Evolutionary conservation across 2,888 invertebrate genomes (phyloP), one percentile per base, ranked within the genome.

Genomic region (Eupithecia subumbrata): DNA sequence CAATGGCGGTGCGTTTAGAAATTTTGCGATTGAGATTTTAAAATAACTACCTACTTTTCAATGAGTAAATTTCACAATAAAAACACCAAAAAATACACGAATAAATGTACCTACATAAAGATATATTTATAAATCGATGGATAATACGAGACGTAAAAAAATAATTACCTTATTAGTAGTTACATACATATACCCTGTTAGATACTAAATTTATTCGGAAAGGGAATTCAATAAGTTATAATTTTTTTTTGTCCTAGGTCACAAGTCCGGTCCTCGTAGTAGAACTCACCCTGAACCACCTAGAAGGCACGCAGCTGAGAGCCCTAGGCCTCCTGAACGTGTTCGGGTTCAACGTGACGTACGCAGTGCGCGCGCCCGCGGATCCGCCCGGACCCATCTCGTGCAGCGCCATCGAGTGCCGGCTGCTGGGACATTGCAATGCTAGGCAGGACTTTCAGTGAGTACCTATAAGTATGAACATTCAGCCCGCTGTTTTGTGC

Each of bases 301-400:
- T 97, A 77, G 97, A 98, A 87, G 97, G 97, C 12, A 97, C 97
- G 45, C 98, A 98, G 91, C 94, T 98, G 75, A 95, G 98, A 8
- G 98, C 98, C 0, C 93, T 98, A 79, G 96, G 97, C 73, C 95
- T 98, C 45, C 95, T 98, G 78, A 97, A 98, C 79, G 98, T 98
- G 63, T 98, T 97, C 87, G 98, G 98, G 18, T 98, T 99, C 94
- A 99, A 99, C 92, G 96, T 98, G 84, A 98, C 98, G 40, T 98
- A 98, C 89, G 98, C 98, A 87, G 97, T 98, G 82, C 87, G 91
- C 76, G 88, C 87, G 0, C 91, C 91, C 2, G 86, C 90, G 5
- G 95, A 95, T 72, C 91, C 95, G n/a, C 92, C 94, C 5, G 93
- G 90, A 5, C 94, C 87, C 0, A 92, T 95, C 69, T 96, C 97